Conservation (phyloP, 2,888 invertebrate species). For the Xestia rhomboidea region DNA sequence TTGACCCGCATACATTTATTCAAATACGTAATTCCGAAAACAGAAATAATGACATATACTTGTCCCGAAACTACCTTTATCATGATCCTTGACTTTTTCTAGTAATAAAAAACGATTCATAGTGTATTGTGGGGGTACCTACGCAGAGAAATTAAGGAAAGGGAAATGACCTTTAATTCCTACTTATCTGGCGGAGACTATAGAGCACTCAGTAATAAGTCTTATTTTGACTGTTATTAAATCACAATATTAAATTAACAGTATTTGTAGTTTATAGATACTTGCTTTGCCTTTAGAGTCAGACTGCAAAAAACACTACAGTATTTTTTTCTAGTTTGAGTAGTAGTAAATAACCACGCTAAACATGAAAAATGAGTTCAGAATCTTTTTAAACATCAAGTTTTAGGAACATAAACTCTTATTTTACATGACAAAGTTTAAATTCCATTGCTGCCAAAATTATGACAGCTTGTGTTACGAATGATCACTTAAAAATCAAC, state of each 20-base stretch:
- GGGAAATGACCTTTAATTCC: too few species aligned
- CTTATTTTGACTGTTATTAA: not conserved
- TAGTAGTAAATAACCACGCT: too few species aligned
- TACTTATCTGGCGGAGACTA: too few species aligned
- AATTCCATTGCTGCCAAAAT: not conserved
- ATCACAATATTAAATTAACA: too few species aligned
- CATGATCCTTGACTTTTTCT: too few species aligned
- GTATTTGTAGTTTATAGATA: not conserved
- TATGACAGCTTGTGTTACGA: not conserved
- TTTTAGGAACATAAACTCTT: not conserved
- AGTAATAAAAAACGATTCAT: too few species aligned
- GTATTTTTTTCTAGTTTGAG: not conserved
- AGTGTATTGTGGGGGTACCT: too few species aligned
- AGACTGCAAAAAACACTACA: not conserved
- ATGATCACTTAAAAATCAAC: not conserved
- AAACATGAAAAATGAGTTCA: not conserved
- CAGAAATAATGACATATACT: too few species aligned
- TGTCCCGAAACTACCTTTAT: too few species aligned
- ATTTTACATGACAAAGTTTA: not conserved
- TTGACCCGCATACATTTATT: too few species aligned
- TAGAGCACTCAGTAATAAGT: not conserved
- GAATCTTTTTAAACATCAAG: not conserved
- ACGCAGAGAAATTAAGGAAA: too few species aligned
- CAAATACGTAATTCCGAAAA: too few species aligned
- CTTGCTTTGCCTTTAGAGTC: not conserved